Base-by-base conservation (phyloP, 2,113 vertebrate species). In the Hemichromis elongatus region DNA sequence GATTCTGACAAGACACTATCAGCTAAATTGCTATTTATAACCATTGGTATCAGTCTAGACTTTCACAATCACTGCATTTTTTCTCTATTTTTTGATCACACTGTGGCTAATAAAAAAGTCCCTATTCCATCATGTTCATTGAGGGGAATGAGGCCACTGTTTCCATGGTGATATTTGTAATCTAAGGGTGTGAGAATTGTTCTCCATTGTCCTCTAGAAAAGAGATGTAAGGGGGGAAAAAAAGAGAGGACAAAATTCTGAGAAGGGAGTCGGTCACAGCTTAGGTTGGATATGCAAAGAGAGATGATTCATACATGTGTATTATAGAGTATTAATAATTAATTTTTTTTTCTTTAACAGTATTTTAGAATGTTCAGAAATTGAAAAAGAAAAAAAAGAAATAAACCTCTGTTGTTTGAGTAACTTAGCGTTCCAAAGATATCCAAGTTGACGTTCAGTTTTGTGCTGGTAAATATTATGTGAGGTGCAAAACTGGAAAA, bases 131-230 rank as follows among this genome's bases (percentile, higher is more conserved):
- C 84, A 85, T 82, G 86, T 85, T 87, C 47, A 90, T 61, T 79
- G 35, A 37, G 54, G 79, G 80, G 80, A 92, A 87, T 45, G 77
- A 50, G 89, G 86, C 86, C 88, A 89, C 37, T 57, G 90, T 91
- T 90, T 77, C 81, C 92, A 88, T 89, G 87, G 87, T 42, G 82
- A 93, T 50, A 78, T 80, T 80, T 86, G 91, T 91, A 90, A 91
- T 85, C 89, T 77, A 83, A 86, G 83, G 83, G 86, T 85, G 80
- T 79, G 81, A 11, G 85, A 42, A 81, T 86, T 82, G 80, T 70
- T 88, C 68, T 53, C 78, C 54, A 68, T 91, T 90, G 84, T 92
- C 73, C 73, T 79, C 35, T 24, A 28, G 50, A 66, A 37, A 50
- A 28, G 73, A 82, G 75, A 82, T 75, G 68, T 26, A 50, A 1